Percentiles rank a stretch among this genome's conserved stretches.
phyloP scores from a whole-genome alignment of 23 tunicate genomes.

The Botrylloides violaceus region DNA sequence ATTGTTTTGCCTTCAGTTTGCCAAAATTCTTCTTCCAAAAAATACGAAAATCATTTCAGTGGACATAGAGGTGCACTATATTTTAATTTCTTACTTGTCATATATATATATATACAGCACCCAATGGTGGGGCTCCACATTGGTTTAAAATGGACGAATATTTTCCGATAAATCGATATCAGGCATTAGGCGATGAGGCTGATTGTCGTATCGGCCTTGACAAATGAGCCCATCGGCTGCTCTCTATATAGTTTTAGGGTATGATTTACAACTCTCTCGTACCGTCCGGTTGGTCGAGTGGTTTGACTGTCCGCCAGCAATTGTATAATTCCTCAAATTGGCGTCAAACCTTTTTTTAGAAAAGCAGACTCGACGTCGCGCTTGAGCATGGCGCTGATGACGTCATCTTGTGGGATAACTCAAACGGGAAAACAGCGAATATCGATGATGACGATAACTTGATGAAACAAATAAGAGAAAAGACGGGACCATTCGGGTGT shows the following conservation, averaged over 20 bases:
- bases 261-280: too few relatives aligned
- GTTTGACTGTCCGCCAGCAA: too few relatives aligned
- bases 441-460: slow-evolving; percentile 1
- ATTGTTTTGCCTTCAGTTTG: slow-evolving; percentile 50
- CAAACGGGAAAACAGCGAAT: neutral
- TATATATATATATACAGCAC: neutral
- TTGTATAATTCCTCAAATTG: too few relatives aligned
- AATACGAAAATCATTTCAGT: slow-evolving; percentile 45
- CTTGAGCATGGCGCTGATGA: slow-evolving; percentile 41
- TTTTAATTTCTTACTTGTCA: neutral
- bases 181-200: too few relatives aligned
- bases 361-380: slow-evolving; percentile 31
- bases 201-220: too few relatives aligned
- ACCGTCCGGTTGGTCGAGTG: too few relatives aligned
- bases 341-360: slow-evolving; percentile 16
- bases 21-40: slow-evolving; percentile 20
- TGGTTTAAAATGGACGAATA: too few relatives aligned
- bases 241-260: too few relatives aligned
- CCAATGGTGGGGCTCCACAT: too few relatives aligned
- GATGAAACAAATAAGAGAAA: slow-evolving; percentile 14
- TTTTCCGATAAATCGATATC: too few relatives aligned
- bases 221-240: too few relatives aligned
- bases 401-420: slow-evolving; percentile 24
- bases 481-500: slow-evolving; percentile 33
- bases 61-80: slow-evolving; percentile 33